Evolutionary conservation across 2,888 invertebrate species (phyloP), one percentile per base, ranked within the genome.

Genomic region (Nycteola revayana): DNA sequence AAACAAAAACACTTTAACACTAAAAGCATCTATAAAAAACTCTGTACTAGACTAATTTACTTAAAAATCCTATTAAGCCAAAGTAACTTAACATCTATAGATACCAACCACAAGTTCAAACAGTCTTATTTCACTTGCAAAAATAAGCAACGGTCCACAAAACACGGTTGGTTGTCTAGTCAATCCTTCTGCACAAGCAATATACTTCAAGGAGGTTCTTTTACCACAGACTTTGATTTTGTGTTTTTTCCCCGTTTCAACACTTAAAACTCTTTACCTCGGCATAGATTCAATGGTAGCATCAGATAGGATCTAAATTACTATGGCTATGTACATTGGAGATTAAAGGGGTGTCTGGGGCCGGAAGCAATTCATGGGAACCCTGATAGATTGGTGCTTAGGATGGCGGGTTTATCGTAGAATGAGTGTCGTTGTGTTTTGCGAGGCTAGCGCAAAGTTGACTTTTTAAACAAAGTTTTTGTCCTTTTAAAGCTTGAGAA

Each of bases 321-420:
- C 81, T 68, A 61, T 66, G 72, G 75, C 69, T 75, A 72, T 78
- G 79, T 75, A 76, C 83, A 81, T 80, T 72, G 73, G 71, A 77
- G 81, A 82, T 82, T 81, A 80, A 83, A 84, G 72, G 81, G 84
- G 82, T 79, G 84, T 86, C 84, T 85, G 84, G 58, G 47, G 75
- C 80, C 78, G 46, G 60, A 55, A 81, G 84, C 56, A 55, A 53
- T 50, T 49, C 45, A 51, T 50, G 50, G 47, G 45, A 43, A 45
- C 47, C 38, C 29, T 46, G 55, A 55, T 40, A 49, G 48, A 43
- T 35, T 48, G 38, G 25, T 30, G 36, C 29, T 25, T 32, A 38
- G 36, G 6, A n/a, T 8, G 8, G 9, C 26, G n/a, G 14, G 24
- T 8, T 14, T 5, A 14, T 5, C 5, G 5, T 14, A 14, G 14